These are phyloP conservation scores for Zoanthus solanderi DNA, from an alignment of 92 coral and sea anemone genomes.

Conservation along the genomic window DNA sequence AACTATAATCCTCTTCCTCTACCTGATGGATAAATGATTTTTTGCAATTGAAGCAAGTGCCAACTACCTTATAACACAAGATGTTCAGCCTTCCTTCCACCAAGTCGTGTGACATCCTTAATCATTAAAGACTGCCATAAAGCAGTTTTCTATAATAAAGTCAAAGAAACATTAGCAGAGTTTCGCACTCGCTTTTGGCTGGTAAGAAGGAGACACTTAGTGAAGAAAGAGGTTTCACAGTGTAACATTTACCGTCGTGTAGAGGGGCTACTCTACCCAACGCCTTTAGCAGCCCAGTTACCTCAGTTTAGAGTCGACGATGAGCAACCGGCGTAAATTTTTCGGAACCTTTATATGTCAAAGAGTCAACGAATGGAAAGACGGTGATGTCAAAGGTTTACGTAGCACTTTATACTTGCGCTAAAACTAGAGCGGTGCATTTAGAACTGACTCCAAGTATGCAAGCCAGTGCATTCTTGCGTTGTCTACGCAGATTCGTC, in stretches of 20 bases:
- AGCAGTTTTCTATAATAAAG: conserved; percentile 8
- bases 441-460: conserved; percentile 33
- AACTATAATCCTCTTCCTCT: too few species aligned
- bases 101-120: conserved; percentile 40
- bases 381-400: conserved; percentile 36
- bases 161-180: conserved; percentile 51
- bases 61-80: conserved; percentile 42
- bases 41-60: conserved; percentile 29
- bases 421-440: conserved; percentile 42
- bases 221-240: conserved; percentile 20
- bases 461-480: not conserved
- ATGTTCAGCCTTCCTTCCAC: conserved; percentile 51
- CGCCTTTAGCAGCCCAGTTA: conserved; percentile 19
- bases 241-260: conserved; percentile 29
- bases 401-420: conserved; percentile 44
- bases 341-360: conserved; percentile 13
- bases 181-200: conserved; percentile 43
- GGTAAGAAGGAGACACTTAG: conserved; percentile 42
- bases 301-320: conserved; percentile 33
- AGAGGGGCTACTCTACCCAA: conserved; percentile 22
- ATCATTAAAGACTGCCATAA: conserved; percentile 48
- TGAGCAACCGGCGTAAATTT: conserved; percentile 30
- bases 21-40: too few species aligned
- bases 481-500: conserved; percentile 3
- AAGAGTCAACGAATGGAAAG: not conserved